A percentile compares a stretch with the other conserved stretches of the same genome.
Evolutionary conservation across 2,888 invertebrate species (phyloP).

Genomic region (Pyrochroa serraticornis): DNA sequence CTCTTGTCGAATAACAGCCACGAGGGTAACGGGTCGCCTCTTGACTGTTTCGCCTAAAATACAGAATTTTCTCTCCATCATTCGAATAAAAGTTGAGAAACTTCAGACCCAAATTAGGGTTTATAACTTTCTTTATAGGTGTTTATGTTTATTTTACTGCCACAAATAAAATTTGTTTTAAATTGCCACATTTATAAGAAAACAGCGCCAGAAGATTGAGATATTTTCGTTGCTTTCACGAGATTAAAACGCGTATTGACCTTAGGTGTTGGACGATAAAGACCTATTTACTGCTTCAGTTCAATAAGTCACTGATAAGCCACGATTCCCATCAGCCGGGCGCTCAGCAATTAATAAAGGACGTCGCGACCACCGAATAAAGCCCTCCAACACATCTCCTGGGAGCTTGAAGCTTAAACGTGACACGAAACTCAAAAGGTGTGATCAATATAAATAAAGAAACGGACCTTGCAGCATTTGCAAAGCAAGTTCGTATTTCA

Average conservation of each 20-base stretch:
- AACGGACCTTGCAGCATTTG: not conserved
- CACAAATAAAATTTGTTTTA: not conserved
- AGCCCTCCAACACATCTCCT: constrained; percentile 1
- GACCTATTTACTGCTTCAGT: constrained; percentile 6
- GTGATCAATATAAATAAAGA: constrained; percentile 10
- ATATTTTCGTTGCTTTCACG: not conserved
- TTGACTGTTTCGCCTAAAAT: constrained; percentile 56
- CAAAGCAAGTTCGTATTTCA: not conserved
- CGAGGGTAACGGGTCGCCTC: constrained; percentile 61
- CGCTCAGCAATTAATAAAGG: constrained; percentile 7
- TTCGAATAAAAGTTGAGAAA: not conserved
- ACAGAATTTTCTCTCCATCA: constrained; percentile 5
- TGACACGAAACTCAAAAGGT: constrained; percentile 12
- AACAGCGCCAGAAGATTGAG: not conserved
- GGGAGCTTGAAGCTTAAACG: not conserved
- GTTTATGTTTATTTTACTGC: not conserved
- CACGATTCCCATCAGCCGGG: constrained; percentile 5
- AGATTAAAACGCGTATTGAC: constrained; percentile 5
- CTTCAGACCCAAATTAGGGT: not conserved
- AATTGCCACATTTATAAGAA: not conserved
- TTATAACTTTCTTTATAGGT: not conserved
- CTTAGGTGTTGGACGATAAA: constrained; percentile 12
- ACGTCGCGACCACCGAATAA: not conserved
- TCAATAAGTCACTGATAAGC: constrained; percentile 19
- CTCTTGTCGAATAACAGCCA: constrained; percentile 77